phyloP scores from a whole-genome alignment of 2,888 invertebrate species.

The Tipula helvola region DNA sequence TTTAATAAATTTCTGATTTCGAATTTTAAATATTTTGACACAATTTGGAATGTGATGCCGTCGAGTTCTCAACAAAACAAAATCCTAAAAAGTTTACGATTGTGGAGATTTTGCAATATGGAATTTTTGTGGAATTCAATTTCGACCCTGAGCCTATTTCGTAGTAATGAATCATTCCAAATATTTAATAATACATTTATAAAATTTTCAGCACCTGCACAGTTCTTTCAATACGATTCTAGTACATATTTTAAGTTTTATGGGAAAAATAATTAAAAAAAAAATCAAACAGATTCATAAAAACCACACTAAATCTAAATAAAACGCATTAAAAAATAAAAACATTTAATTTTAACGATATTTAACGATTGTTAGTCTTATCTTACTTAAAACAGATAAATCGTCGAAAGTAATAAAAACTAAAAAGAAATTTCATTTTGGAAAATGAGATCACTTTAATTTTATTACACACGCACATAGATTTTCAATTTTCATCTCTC shows the following conservation, averaged over 20 bases:
- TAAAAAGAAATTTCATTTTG: background rate
- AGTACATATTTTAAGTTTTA: background rate
- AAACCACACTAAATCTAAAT: background rate
- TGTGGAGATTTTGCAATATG: too few species aligned
- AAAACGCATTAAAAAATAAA: background rate
- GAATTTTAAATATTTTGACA: too few species aligned
- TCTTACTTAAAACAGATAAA: background rate
- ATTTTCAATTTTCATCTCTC: background rate
- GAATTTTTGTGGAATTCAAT: too few species aligned
- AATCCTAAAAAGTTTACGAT: too few species aligned
- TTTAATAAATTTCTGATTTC: too few species aligned
- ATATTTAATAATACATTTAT: too few species aligned
- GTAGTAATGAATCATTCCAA: too few species aligned
- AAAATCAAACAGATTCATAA: background rate
- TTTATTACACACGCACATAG: background rate
- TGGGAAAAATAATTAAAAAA: background rate
- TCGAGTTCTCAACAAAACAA: too few species aligned
- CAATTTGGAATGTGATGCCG: too few species aligned
- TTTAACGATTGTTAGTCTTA: background rate
- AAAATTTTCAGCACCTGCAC: background rate
- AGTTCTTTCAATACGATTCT: background rate
- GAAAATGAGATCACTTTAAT: slow-evolving; percentile 4
- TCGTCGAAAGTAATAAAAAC: background rate
- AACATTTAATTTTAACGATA: background rate
- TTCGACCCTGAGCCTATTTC: too few species aligned